Evolutionary conservation across 2,888 invertebrate genomes (phyloP), one percentile per base, ranked within the genome.

Genomic region (Rotaria sp.): DNA sequence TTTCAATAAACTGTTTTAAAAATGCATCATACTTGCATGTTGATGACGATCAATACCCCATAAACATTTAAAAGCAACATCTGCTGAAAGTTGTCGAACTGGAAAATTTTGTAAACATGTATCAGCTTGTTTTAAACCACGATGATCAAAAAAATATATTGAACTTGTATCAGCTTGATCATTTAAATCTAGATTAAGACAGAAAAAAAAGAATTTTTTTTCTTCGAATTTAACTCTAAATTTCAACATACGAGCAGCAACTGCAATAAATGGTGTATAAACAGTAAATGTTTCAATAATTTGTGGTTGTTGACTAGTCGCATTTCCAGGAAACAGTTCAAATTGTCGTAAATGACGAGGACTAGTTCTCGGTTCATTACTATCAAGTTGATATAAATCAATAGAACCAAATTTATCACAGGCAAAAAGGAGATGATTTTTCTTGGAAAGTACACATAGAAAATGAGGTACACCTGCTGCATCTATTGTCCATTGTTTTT

Each of bases 251-350:
- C 45, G 80, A 45, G 80, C 45, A 2, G 80, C 26, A n/a, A 80
- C 41, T 0, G 45, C 45, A 15, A 80, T 80, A n/a, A 80, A 80
- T 80, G 80, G 80, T n/a, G 80, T 80, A 80, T 80, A 80, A 26
- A 80, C 80, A 45, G 80, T 80, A 45, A 80, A 80, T n/a, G 80
- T 45, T 80, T 80, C 80, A n/a, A 80, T 45, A 21, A 80, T 80
- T 15, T n/a, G 45, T 35, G 67, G 67, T n/a, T 80, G 80, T 80
- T 35, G 18, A 45, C 24, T 45, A 38, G 26, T n/a, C 8, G 45
- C 45, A 45, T 80, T 45, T 7, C 67, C 67, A 30, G 67, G 67
- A 35, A 67, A 67, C 15, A 80, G 45, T 45, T 80, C 45, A 45
- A 80, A 80, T 45, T 41, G 41, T n/a, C 80, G 80, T 80, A 80